A percentile compares a stretch with the other conserved stretches of the same genome.
Evolutionary conservation across 2,797 vertebrate species (phyloP).

Genomic region (Darevskia mixta): DNA sequence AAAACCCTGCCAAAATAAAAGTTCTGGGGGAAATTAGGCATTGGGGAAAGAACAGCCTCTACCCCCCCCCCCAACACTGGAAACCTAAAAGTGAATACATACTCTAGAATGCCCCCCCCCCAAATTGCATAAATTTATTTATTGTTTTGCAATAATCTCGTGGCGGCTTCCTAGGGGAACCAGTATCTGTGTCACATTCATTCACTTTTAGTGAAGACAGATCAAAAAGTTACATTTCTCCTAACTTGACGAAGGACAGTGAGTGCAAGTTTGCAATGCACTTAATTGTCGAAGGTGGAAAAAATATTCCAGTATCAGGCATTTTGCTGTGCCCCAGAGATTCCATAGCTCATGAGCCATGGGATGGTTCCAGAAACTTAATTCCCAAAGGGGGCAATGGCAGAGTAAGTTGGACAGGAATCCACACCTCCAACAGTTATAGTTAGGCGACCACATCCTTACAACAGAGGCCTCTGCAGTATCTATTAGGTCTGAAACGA

Average conservation of each 20-base stretch:
- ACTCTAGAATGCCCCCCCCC: neutral
- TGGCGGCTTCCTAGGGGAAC: neutral
- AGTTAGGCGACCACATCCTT: neutral
- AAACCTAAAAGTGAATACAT: neutral
- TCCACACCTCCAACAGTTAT: neutral
- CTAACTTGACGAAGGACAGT: neutral
- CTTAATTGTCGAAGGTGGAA: too few relatives aligned
- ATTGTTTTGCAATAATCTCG: neutral
- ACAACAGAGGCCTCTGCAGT: neutral
- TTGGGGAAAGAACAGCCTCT: neutral
- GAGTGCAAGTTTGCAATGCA: neutral
- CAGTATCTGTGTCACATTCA: neutral
- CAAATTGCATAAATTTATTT: neutral
- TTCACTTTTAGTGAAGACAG: neutral
- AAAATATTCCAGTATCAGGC: neutral
- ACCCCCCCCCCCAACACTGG: neutral
- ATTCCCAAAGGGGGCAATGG: neutral
- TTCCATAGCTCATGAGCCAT: neutral
- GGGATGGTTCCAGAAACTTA: neutral
- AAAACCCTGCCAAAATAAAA: slow-evolving; percentile 15
- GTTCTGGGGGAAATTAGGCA: neutral
- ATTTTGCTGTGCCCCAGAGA: neutral
- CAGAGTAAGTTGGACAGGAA: neutral
- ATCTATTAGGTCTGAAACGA: neutral
- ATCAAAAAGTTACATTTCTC: neutral